Evolutionary conservation across 1,140 invertebrate species (phyloP).

Genomic region (Neodiprion lecontei): DNA sequence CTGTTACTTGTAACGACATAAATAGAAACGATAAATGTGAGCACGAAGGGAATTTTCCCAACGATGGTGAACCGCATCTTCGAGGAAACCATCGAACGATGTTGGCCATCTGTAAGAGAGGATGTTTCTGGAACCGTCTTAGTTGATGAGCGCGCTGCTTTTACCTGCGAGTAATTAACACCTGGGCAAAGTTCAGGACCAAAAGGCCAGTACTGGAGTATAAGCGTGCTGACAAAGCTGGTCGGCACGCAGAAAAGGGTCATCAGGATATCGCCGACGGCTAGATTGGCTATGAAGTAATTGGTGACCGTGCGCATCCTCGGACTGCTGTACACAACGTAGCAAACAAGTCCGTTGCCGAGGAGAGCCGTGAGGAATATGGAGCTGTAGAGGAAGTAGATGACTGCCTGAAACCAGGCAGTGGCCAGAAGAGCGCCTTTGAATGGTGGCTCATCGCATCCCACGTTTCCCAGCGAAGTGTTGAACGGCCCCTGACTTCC

Average conservation of each 20-base stretch:
- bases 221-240: conserved; percentile 77
- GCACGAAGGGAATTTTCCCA: too few relatives aligned
- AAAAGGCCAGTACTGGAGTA: conserved; percentile 86
- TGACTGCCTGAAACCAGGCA: conserved; percentile 67
- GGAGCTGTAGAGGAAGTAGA: conserved; percentile 77
- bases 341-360: conserved; percentile 84
- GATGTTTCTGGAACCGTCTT: too few relatives aligned
- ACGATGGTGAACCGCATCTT: too few relatives aligned
- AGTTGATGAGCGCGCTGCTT: too few relatives aligned
- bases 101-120: too few relatives aligned
- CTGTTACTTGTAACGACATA: too few relatives aligned
- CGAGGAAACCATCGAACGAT: too few relatives aligned
- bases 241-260: conserved; percentile 88
- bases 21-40: too few relatives aligned
- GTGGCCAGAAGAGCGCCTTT: conserved; percentile 32
- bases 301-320: conserved; percentile 89
- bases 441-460: conserved; percentile 32
- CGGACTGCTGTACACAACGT: conserved; percentile 77
- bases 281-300: conserved; percentile 86
- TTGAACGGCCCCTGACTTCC: conserved; percentile 9
- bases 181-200: conserved; percentile 77
- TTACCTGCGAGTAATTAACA: conserved; percentile 72
- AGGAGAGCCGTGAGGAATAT: conserved; percentile 78
- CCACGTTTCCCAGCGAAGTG: conserved; percentile 11
- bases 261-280: conserved; percentile 85